Percentiles rank a stretch among this genome's conserved stretches.
Conservation (phyloP, 2,113 vertebrate genomes). For the Brachypodius melanocephalos region DNA sequence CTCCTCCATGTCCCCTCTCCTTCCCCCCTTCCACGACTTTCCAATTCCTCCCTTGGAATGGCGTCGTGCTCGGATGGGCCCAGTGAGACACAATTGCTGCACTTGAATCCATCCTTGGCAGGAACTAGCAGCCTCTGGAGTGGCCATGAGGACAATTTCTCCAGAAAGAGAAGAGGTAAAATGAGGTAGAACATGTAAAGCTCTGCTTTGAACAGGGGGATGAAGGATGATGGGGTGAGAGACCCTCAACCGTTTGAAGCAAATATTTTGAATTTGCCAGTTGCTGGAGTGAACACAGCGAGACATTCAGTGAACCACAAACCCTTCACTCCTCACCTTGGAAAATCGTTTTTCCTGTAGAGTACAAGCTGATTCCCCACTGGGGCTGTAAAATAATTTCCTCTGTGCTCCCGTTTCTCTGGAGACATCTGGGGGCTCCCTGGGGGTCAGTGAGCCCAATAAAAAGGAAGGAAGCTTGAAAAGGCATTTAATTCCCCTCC, state of each 20-base stretch:
- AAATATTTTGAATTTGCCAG: neutral
- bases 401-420: neutral
- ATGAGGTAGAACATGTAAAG: neutral
- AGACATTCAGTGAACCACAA: neutral
- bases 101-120: neutral
- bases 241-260: rapidly evolving
- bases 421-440: neutral
- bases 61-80: rapidly evolving
- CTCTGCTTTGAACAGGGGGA: neutral
- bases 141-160: neutral
- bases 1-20: neutral
- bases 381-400: neutral
- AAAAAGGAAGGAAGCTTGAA: neutral
- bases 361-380: neutral
- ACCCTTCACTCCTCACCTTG: neutral
- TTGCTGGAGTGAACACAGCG: neutral
- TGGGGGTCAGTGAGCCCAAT: neutral
- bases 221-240: neutral
- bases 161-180: neutral
- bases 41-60: neutral
- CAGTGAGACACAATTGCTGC: neutral
- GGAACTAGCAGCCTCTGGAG: neutral
- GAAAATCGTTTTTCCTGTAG: neutral
- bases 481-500: neutral
- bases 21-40: rapidly evolving